Evolutionary conservation across 2,888 invertebrate genomes (phyloP).

Genomic region (Merodon equestris): DNA sequence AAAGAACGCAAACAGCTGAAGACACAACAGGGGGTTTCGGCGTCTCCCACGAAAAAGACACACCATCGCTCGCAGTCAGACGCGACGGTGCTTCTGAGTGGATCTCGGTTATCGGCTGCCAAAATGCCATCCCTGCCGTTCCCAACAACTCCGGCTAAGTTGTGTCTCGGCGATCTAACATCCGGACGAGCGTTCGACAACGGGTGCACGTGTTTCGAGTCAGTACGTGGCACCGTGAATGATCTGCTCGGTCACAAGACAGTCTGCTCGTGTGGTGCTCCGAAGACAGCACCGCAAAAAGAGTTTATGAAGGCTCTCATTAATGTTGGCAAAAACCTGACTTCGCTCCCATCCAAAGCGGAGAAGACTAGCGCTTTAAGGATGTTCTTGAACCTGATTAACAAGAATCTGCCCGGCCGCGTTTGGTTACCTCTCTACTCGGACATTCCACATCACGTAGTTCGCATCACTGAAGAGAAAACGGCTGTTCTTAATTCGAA

Average conservation of each 20-base stretch:
- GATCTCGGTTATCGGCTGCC: conserved; percentile 71
- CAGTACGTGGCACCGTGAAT: conserved; percentile 86
- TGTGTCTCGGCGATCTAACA: conserved; percentile 92
- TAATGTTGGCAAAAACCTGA: conserved; percentile 90
- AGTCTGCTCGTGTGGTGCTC: conserved; percentile 89
- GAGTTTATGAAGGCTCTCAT: conserved; percentile 94
- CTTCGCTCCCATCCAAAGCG: conserved; percentile 91
- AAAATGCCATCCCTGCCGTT: conserved; percentile 68
- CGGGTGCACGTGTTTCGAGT: conserved; percentile 94
- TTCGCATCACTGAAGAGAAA: conserved; percentile 97
- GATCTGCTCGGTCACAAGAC: conserved; percentile 88
- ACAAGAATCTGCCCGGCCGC: conserved; percentile 97
- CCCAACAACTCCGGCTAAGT: conserved; percentile 80
- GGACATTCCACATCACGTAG: conserved; percentile 92
- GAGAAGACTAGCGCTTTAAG: conserved; percentile 94
- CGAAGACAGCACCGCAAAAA: conserved; percentile 89
- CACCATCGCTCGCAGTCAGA: conserved; percentile 90
- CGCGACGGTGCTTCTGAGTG: conserved; percentile 84
- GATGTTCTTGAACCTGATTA: conserved; percentile 94
- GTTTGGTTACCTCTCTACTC: conserved; percentile 98
- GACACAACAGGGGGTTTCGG: conserved; percentile 51
- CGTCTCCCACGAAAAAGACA: conserved; percentile 84
- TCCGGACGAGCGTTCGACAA: conserved; percentile 98
- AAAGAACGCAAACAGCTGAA: conserved; percentile 75
- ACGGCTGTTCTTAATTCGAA: conserved; percentile 99